Conservation (phyloP, 1,140 invertebrate genomes). For the Sitophilus oryzae region DNA sequence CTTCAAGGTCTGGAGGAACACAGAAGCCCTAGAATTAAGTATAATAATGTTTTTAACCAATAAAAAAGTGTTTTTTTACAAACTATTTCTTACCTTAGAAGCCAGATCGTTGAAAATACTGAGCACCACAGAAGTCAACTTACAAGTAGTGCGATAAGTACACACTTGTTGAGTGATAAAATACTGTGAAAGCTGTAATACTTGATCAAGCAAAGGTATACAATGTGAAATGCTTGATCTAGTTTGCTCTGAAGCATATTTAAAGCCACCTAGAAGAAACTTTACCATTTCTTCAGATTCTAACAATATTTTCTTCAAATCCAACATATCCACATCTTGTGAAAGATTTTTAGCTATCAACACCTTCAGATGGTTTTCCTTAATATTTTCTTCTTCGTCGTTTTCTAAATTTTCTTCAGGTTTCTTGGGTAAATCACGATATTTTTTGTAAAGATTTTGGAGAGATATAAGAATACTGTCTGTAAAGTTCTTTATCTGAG, state of each 20-base stretch:
- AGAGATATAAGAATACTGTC: constrained; percentile 57
- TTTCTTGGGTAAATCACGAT: constrained; percentile 28
- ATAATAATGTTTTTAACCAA: too few relatives aligned
- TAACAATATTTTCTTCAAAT: constrained; percentile 44
- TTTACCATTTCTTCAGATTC: constrained; percentile 18
- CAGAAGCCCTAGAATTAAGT: constrained; percentile 76
- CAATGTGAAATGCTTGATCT: constrained; percentile 33
- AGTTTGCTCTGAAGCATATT: constrained; percentile 10
- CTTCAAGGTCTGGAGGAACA: constrained; percentile 73
- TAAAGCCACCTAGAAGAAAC: constrained; percentile 11
- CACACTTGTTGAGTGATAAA: constrained; percentile 71
- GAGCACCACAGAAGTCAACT: constrained; percentile 77
- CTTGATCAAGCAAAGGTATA: constrained; percentile 74
- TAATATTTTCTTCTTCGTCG: constrained; percentile 38
- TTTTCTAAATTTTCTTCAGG: constrained; percentile 16
- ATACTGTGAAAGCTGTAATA: constrained; percentile 66
- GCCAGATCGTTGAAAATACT: constrained; percentile 80
- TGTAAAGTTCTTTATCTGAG: constrained; percentile 51
- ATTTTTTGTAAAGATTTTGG: constrained; percentile 66
- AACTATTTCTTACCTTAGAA: constrained; percentile 56
- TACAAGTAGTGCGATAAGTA: constrained; percentile 69
- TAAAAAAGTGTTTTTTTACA: not conserved
- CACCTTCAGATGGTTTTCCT: constrained; percentile 58
- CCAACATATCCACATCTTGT: constrained; percentile 52
- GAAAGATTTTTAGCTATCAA: constrained; percentile 55